Conservation (phyloP, 2,797 vertebrate species). For the Pangasius larnaudii region DNA sequence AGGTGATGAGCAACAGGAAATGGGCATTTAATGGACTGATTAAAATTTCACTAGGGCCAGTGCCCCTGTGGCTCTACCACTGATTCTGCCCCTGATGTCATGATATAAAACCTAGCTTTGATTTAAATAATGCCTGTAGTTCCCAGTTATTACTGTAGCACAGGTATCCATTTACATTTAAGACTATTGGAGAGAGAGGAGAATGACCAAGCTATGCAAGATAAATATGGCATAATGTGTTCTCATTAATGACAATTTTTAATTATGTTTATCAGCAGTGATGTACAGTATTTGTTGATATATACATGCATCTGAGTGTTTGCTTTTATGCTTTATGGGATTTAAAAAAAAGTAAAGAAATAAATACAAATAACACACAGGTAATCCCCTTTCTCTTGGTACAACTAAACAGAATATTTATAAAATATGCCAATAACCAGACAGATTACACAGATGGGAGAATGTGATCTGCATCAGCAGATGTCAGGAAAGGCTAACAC, state of each 20-base stretch:
- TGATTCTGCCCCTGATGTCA: not conserved
- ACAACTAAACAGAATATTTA: not conserved
- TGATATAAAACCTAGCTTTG: not conserved
- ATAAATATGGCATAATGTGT: not conserved
- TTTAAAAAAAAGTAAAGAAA: not conserved
- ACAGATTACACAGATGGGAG: not conserved
- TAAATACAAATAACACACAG: not conserved
- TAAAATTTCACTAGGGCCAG: slow-evolving; percentile 12
- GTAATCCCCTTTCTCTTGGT: not conserved
- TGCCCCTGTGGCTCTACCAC: not conserved
- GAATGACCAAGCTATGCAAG: not conserved
- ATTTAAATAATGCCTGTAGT: not conserved
- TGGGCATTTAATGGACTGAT: slow-evolving; percentile 12
- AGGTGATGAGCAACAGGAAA: slow-evolving; percentile 19
- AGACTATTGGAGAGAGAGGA: not conserved
- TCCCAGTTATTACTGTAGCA: not conserved
- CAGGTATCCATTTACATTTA: not conserved
- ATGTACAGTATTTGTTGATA: not conserved
- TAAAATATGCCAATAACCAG: not conserved
- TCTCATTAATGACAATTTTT: not conserved
- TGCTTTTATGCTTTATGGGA: not conserved
- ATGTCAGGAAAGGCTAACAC: not conserved
- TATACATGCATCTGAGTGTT: not conserved
- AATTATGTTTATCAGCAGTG: not conserved
- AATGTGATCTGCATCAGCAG: not conserved